Evolutionary conservation across 2,888 invertebrate species (phyloP), one percentile per base, ranked within the genome.

Genomic region (Ormyrus labotus): DNA sequence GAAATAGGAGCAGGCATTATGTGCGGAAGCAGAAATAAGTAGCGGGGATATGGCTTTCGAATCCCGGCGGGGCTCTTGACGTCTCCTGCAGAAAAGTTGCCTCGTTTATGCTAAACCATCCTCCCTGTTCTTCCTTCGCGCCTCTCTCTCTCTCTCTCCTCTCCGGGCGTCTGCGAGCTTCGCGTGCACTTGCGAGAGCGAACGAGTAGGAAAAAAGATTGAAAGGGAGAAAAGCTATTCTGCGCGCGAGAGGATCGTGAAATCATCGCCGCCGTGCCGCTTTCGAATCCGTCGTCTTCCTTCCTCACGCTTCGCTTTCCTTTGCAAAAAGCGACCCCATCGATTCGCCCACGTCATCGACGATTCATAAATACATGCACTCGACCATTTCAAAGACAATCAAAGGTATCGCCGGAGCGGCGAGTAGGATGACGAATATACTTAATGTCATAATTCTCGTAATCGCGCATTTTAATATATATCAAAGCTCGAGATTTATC

Each of bases 41-140:
- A 80, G 78, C 76, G 47, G 11, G 61, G 53, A 72, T 67, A 77
- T 69, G 78, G 68, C 78, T 81, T 82, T 80, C 83, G 82, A 83
- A 84, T 85, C 84, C 85, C 84, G 73, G 80, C 65, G 84, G 85
- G 82, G 70, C 81, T 80, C 83, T 84, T 78, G 81, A 74, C 80
- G 83, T 83, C 80, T 79, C 71, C 80, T 50, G 63, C 77, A 83
- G 84, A 87, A 87, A 87, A 88, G 85, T 87, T 87, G 85, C 83
- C 85, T 85, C 87, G 85, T 87, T 87, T 87, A 87, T 85, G 87
- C 85, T 86, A 87, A 88, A 87, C 87, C 85, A 84, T 85, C 83
- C 78, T 75, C 75, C 75, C 72, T 79, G 71, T 19, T 75, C 70
- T 70, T 58, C 71, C 50, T 64, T 11, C 48, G n/a, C 67, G 53